Evolutionary conservation across 2,888 invertebrate species (phyloP).

Genomic region (Tuta absoluta): DNA sequence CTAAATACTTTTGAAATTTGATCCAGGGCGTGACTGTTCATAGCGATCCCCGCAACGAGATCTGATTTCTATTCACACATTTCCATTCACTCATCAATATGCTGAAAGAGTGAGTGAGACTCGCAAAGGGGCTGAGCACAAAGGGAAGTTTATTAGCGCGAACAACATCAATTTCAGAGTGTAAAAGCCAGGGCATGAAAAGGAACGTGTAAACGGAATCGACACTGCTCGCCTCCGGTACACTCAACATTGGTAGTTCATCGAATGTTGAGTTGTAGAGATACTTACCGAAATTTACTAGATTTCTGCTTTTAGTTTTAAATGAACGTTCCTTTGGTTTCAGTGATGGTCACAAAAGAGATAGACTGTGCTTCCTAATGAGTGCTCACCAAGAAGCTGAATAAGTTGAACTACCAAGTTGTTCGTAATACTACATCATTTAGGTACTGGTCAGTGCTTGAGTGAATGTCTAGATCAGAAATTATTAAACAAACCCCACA

Average conservation of each 20-base stretch:
- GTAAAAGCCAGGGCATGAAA: conserved; percentile 42
- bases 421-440: no score
- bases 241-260: neutral
- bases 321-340: no score
- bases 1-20: neutral
- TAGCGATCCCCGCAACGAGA: neutral
- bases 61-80: neutral
- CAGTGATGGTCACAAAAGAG: neutral
- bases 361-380: neutral
- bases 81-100: conserved; percentile 19
- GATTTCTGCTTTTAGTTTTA: no score
- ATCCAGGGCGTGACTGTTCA: neutral
- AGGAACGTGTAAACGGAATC: conserved; percentile 26
- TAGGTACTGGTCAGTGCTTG: no score
- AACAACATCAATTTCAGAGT: conserved; percentile 46
- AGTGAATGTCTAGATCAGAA: no score
- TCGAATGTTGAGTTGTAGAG: neutral
- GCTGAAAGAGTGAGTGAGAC: neutral
- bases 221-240: no score
- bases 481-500: no score
- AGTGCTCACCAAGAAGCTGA: no score
- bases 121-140: conserved; percentile 39
- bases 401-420: no score
- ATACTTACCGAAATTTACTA: neutral
- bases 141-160: conserved; percentile 47